These are phyloP conservation scores for Morone chrysops DNA, from an alignment of 2,113 vertebrate genomes.

Conservation along the genomic window DNA sequence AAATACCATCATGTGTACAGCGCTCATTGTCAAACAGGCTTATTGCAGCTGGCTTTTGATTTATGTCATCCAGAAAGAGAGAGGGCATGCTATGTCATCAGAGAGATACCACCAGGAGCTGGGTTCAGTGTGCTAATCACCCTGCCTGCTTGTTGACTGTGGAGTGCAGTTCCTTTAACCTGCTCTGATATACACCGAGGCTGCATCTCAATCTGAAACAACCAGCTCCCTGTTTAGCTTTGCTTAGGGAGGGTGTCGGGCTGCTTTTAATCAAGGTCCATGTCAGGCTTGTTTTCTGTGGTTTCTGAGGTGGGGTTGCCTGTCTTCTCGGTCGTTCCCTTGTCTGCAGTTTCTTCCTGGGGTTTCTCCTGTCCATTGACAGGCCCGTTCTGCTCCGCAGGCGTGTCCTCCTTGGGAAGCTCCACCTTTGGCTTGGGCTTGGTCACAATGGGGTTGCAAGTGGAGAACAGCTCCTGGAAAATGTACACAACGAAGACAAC, in stretches of 20 bases:
- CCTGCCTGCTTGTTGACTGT: slow-evolving; percentile 67
- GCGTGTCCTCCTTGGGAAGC: slow-evolving; percentile 92
- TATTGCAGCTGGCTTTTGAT: slow-evolving; percentile 83
- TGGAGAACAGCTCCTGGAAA: slow-evolving; percentile 87
- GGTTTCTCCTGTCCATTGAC: slow-evolving; percentile 87
- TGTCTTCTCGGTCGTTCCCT: slow-evolving; percentile 71
- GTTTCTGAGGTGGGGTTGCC: slow-evolving; percentile 77
- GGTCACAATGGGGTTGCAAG: slow-evolving; percentile 90
- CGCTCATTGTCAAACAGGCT: slow-evolving; percentile 82
- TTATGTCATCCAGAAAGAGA: slow-evolving; percentile 79
- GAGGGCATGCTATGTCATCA: slow-evolving; percentile 82
- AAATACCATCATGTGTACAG: slow-evolving; percentile 85
- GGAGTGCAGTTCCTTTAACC: slow-evolving; percentile 63
- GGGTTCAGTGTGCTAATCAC: slow-evolving; percentile 70
- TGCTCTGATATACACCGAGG: slow-evolving; percentile 69
- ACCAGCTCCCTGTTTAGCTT: slow-evolving; percentile 60
- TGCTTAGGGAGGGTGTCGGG: slow-evolving; percentile 35
- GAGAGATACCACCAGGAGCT: slow-evolving; percentile 75
- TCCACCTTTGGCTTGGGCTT: slow-evolving; percentile 98
- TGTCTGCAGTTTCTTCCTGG: slow-evolving; percentile 70
- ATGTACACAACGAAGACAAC: not conserved
- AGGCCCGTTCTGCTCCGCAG: slow-evolving; percentile 93
- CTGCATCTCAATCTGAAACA: slow-evolving; percentile 73
- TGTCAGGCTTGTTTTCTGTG: slow-evolving; percentile 92
- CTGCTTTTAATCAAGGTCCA: slow-evolving; percentile 93